Conservation (phyloP, 2,888 invertebrate species). For the Acrobasis consociella region DNA sequence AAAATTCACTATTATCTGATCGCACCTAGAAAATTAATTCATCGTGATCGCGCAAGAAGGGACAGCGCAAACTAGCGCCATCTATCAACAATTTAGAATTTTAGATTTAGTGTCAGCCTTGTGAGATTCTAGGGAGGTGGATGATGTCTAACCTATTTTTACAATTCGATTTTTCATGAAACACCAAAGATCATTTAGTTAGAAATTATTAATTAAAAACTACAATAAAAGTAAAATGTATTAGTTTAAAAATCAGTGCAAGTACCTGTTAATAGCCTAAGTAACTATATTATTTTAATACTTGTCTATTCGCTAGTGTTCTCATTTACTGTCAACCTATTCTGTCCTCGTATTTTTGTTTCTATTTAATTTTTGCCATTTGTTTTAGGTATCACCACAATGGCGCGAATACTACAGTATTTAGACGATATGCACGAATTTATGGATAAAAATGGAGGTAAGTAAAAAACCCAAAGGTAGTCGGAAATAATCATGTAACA, state of each 20-base stretch:
- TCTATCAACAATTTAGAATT: too few species aligned
- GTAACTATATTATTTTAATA: slow-evolving; percentile 7
- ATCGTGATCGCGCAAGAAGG: too few species aligned
- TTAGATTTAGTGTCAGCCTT: slow-evolving; percentile 24
- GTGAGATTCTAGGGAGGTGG: slow-evolving; percentile 22
- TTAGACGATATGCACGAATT: slow-evolving; percentile 90
- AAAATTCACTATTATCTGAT: too few species aligned
- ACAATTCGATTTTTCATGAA: slow-evolving; percentile 29
- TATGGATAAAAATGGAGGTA: slow-evolving; percentile 93
- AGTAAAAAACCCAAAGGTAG: slow-evolving; percentile 57
- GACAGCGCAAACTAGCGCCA: too few species aligned
- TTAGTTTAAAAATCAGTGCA: slow-evolving; percentile 5
- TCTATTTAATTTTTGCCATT: slow-evolving; percentile 37
- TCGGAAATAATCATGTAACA: slow-evolving; percentile 1
- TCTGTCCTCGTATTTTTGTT: slow-evolving; percentile 30
- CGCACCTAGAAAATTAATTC: too few species aligned
- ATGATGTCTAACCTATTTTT: slow-evolving; percentile 31
- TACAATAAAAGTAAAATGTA: slow-evolving; percentile 10
- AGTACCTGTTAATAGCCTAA: neutral
- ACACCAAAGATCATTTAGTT: neutral
- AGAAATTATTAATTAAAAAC: slow-evolving; percentile 19
- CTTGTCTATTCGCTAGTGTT: slow-evolving; percentile 9
- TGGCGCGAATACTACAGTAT: slow-evolving; percentile 92
- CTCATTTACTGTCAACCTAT: slow-evolving; percentile 9
- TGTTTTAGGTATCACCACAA: slow-evolving; percentile 79